These are phyloP conservation scores for Avahi laniger DNA, from an alignment of 2,797 vertebrate species.

Conservation along the genomic window DNA sequence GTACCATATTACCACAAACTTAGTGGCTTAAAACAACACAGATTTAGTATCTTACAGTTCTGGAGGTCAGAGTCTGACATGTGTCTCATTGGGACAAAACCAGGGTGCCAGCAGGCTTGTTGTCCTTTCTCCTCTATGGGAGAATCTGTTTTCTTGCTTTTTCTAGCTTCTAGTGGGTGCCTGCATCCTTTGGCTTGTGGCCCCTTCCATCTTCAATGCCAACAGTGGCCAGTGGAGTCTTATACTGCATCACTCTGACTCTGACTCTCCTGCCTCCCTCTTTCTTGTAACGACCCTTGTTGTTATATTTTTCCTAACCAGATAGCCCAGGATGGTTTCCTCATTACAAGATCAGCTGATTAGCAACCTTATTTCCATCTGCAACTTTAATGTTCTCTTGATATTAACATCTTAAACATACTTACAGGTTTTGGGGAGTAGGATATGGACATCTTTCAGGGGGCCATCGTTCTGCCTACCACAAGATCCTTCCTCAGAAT, in stretches of 20 bases:
- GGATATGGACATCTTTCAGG: neutral
- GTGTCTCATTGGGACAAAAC: neutral
- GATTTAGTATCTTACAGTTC: neutral
- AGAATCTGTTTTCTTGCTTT: neutral
- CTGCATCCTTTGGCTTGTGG: neutral
- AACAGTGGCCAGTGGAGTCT: neutral
- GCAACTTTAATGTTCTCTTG: neutral
- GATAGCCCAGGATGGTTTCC: neutral
- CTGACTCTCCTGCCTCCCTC: neutral
- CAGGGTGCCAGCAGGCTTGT: neutral
- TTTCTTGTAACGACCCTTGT: neutral
- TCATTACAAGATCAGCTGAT: neutral
- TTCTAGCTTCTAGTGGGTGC: neutral
- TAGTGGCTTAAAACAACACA: neutral
- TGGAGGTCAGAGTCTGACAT: neutral
- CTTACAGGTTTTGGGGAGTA: neutral
- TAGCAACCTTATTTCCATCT: neutral
- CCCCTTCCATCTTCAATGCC: neutral
- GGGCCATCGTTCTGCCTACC: neutral
- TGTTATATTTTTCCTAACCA: neutral
- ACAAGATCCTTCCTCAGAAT: neutral
- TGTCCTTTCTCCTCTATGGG: neutral
- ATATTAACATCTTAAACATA: neutral
- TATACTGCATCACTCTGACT: fast-evolving
- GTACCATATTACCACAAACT: neutral